Evolutionary conservation across 2,888 invertebrate genomes (phyloP), one percentile per base, ranked within the genome.

Genomic region (Schizotus pectinicornis): DNA sequence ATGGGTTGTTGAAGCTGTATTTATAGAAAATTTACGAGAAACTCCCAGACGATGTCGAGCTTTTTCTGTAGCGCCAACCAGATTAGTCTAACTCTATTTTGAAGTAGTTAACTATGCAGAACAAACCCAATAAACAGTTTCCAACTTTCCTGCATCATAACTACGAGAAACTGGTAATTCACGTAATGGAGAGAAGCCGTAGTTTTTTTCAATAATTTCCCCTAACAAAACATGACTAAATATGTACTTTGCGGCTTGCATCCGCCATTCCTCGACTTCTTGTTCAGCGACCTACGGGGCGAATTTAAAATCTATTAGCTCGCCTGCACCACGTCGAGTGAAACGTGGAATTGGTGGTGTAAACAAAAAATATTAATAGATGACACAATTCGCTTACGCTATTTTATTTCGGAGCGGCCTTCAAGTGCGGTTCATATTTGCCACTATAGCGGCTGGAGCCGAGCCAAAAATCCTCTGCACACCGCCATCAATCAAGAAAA

Each of bases 311-410:
- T 35, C 9, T 6, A 35, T 9, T 35, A 9, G 22, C 2, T 35
- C n/a, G 36, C 11, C 9, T 35, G 11, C 3, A 35, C 2, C 6
- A 35, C 3, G 30, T 1, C 2, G 14, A 13, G 8, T 42, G 22
- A 22, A 22, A 22, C 22, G 22, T 22, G 22, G 22, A 50, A 56
- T 38, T 37, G 31, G 32, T 43, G 39, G 8, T 46, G 46, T 51
- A 49, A 51, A 51, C 35, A 34, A 6, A 54, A 48, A 48, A 47
- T 56, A 56, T 56, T 47, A 56, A 51, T 46, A 47, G 49, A 49
- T 41, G 51, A 45, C 56, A 51, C 45, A 50, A 50, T 49, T 56
- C 43, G 43, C 37, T 53, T 56, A 36, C 22, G 34, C 39, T 8
- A 51, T 51, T 47, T 41, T 48, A 55, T 48, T 50, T 50, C 38